Evolutionary conservation across 2,113 vertebrate genomes (phyloP).

Genomic region (Xiphophorus maculatus): DNA sequence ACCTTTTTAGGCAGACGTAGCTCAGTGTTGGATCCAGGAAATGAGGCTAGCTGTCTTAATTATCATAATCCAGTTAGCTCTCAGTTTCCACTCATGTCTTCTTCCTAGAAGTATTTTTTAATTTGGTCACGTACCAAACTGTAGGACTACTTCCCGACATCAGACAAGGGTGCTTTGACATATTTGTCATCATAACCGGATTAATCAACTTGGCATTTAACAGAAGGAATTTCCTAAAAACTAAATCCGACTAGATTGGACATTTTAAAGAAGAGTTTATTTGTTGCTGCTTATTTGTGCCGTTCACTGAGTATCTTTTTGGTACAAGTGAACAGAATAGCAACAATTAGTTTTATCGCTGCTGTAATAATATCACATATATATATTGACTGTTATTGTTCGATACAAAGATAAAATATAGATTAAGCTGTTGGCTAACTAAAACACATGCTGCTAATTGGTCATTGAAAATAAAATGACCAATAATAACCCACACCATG

Average conservation of each 20-base stretch:
- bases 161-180: conserved; percentile 43
- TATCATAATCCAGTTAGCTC: conserved; percentile 39
- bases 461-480: not conserved
- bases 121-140: conserved; percentile 23
- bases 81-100: not conserved
- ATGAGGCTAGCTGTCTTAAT: conserved; percentile 37
- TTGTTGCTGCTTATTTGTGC: not conserved
- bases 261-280: not conserved
- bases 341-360: not conserved
- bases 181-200: conserved; percentile 29
- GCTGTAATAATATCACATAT: too few relatives aligned
- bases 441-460: too few relatives aligned
- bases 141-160: conserved; percentile 7
- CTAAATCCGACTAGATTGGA: conserved; percentile 5
- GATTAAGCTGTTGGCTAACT: not conserved
- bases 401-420: not conserved
- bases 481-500: not conserved
- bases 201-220: conserved; percentile 44
- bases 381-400: not conserved
- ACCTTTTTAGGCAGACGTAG: conserved; percentile 23
- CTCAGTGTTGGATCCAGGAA: conserved; percentile 28
- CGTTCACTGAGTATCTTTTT: too few relatives aligned
- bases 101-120: conserved; percentile 29
- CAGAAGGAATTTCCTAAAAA: conserved; percentile 27
- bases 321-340: not conserved